Evolutionary conservation across 2,888 invertebrate species (phyloP).

Genomic region (Ceramica pisi): DNA sequence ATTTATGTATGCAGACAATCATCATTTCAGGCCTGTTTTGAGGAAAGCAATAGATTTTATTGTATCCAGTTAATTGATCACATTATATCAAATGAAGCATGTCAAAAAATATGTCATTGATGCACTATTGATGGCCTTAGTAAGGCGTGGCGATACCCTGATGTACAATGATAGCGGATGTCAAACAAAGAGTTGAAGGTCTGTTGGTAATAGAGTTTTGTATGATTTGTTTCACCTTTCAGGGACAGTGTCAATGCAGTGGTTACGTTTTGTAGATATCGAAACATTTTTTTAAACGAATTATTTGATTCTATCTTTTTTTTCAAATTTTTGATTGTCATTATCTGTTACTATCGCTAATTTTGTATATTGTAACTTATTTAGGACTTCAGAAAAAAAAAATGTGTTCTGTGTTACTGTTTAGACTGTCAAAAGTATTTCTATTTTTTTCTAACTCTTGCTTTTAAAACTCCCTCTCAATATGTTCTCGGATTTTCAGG

Average conservation of each 20-base stretch:
- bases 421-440: neutral
- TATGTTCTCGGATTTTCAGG: neutral
- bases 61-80: neutral
- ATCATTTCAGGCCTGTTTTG: neutral
- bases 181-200: conserved; percentile 47
- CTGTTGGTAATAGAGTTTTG: neutral
- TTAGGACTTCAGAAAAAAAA: neutral
- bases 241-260: conserved; percentile 27
- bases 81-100: conserved; percentile 3
- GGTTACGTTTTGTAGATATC: neutral
- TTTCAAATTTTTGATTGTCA: neutral
- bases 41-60: neutral
- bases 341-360: neutral
- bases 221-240: conserved; percentile 17
- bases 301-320: neutral
- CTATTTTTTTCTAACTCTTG: neutral
- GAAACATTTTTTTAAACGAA: neutral
- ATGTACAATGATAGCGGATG: conserved; percentile 25
- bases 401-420: neutral
- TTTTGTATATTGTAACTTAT: neutral
- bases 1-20: neutral
- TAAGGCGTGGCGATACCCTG: conserved; percentile 2
- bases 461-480: neutral
- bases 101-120: conserved; percentile 4
- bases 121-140: neutral